Evolutionary conservation across 2,797 vertebrate genomes (phyloP).

Genomic region (Paedocypris micromegethes): DNA sequence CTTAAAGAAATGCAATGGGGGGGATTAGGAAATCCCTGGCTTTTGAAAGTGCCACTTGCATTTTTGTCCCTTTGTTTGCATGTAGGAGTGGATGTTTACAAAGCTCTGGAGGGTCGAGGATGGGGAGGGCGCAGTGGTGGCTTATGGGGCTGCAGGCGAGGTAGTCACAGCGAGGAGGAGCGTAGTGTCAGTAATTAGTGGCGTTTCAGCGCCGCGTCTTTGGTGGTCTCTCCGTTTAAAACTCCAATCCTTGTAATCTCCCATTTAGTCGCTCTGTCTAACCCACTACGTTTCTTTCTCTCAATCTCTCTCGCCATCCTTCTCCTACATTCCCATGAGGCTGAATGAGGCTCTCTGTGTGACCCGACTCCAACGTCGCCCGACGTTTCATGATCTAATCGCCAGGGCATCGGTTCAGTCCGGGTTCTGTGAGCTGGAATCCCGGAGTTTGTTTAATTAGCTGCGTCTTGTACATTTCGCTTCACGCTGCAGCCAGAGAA

Average conservation of each 20-base stretch:
- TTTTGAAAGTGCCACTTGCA: constrained; percentile 80
- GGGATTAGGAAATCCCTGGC: constrained; percentile 84
- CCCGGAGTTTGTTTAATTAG: neutral
- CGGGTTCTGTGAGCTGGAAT: constrained; percentile 4
- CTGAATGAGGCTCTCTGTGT: constrained; percentile 28
- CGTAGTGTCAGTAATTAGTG: constrained; percentile 88
- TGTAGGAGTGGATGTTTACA: constrained; percentile 91
- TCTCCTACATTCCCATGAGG: constrained; percentile 26
- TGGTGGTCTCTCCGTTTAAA: constrained; percentile 84
- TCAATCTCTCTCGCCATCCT: neutral
- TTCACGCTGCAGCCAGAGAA: neutral
- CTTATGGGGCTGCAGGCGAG: constrained; percentile 46
- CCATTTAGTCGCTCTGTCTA: constrained; percentile 66
- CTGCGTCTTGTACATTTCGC: neutral
- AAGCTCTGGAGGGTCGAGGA: constrained; percentile 71
- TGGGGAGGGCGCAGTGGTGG: constrained; percentile 53
- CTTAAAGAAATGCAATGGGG: constrained; percentile 61
- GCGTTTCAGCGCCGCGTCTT: constrained; percentile 85
- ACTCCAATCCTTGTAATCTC: constrained; percentile 87
- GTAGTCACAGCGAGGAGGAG: constrained; percentile 73
- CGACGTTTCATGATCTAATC: constrained; percentile 8
- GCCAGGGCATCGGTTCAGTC: constrained; percentile 1
- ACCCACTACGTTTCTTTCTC: constrained; percentile 28
- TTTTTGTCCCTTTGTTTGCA: constrained; percentile 85
- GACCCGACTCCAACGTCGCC: constrained; percentile 7